phyloP scores from a whole-genome alignment of 2,888 invertebrate genomes.

The Ectemnius continuus region DNA sequence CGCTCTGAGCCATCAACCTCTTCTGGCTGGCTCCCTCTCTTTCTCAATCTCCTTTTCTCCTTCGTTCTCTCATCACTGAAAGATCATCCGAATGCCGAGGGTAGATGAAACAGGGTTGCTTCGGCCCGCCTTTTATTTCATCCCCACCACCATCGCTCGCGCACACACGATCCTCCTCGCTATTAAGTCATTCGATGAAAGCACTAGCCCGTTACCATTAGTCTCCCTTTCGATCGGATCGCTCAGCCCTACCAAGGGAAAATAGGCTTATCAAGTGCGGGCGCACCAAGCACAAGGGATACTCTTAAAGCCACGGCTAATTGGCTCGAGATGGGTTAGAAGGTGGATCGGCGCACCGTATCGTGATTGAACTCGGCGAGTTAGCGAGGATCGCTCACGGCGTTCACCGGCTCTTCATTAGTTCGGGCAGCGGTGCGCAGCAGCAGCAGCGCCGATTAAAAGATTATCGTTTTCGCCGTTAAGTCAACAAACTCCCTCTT shows the following conservation, averaged over 20 bases:
- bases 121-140: too few relatives aligned
- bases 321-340: not conserved
- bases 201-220: too few relatives aligned
- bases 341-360: not conserved
- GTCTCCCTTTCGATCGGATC: too few relatives aligned
- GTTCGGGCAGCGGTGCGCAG: not conserved
- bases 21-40: conserved; percentile 3
- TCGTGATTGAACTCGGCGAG: conserved; percentile 1
- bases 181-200: too few relatives aligned
- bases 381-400: not conserved
- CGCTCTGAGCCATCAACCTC: conserved; percentile 35
- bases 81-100: too few relatives aligned
- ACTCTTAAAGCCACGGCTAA: not conserved
- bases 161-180: too few relatives aligned
- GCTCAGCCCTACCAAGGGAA: too few relatives aligned
- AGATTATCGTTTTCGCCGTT: conserved; percentile 5
- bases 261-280: too few relatives aligned
- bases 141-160: too few relatives aligned
- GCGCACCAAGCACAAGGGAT: too few relatives aligned
- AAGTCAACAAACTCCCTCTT: not conserved
- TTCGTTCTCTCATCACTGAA: conserved; percentile 1
- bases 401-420: not conserved
- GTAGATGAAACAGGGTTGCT: too few relatives aligned
- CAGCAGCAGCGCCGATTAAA: conserved; percentile 3
- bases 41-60: conserved; percentile 11